A percentile compares a stretch with the other conserved stretches of the same genome.
Evolutionary conservation across 2,797 vertebrate species (phyloP).

Genomic region (Paedocypris micromegethes): DNA sequence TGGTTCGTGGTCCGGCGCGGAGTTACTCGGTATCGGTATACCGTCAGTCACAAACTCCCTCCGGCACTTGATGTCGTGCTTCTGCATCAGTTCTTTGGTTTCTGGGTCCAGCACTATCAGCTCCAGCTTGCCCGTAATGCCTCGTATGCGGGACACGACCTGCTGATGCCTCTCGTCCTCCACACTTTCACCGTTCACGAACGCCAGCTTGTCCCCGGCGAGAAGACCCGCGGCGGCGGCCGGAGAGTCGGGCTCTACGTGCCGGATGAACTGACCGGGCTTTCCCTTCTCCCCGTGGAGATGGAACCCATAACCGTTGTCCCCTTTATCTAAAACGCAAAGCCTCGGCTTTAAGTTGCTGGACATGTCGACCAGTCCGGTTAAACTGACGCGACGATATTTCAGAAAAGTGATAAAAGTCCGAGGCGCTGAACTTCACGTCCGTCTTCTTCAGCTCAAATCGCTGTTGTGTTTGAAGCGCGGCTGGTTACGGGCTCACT

Average conservation of each 20-base stretch:
- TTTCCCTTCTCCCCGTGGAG: slow-evolving; percentile 94
- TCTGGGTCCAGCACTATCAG: slow-evolving; percentile 83
- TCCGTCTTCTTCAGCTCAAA: slow-evolving; percentile 1
- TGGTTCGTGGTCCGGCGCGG: slow-evolving; percentile 50
- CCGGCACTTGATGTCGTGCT: slow-evolving; percentile 68
- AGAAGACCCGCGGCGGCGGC: slow-evolving; percentile 82
- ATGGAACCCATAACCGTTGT: slow-evolving; percentile 93
- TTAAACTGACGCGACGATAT: not conserved
- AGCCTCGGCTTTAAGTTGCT: slow-evolving; percentile 74
- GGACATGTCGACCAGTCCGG: slow-evolving; percentile 57
- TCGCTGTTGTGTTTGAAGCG: slow-evolving; percentile 25
- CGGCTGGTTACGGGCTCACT: slow-evolving; percentile 1
- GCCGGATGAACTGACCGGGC: slow-evolving; percentile 86
- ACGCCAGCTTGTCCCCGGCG: slow-evolving; percentile 84
- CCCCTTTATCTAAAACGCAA: slow-evolving; percentile 83
- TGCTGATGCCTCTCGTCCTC: slow-evolving; percentile 92
- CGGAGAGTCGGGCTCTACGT: slow-evolving; percentile 87
- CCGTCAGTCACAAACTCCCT: slow-evolving; percentile 66
- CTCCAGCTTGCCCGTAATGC: slow-evolving; percentile 70
- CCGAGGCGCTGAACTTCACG: not conserved
- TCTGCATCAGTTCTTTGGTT: slow-evolving; percentile 73
- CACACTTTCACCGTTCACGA: slow-evolving; percentile 89
- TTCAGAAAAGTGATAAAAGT: no score
- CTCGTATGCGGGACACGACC: slow-evolving; percentile 87
- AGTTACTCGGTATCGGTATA: slow-evolving; percentile 57